phyloP scores from a whole-genome alignment of 2,113 vertebrate species.

The Halichoerus grypus region DNA sequence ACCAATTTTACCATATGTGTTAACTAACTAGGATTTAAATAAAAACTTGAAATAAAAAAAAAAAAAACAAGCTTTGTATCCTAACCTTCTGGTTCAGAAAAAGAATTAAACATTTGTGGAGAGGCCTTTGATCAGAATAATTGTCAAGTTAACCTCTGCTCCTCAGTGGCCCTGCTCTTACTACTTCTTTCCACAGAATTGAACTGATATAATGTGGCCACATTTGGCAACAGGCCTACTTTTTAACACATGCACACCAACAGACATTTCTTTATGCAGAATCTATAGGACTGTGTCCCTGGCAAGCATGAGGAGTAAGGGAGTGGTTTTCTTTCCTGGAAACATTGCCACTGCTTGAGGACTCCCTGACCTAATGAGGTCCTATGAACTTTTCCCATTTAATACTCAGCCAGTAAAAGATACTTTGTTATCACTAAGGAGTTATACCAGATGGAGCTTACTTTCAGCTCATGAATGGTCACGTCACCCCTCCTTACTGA shows the following conservation, averaged over 20 bases:
- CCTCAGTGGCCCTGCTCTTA: neutral
- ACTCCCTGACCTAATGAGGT: neutral
- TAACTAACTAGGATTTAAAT: neutral
- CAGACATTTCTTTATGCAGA: neutral
- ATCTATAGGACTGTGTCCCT: neutral
- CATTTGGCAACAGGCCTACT: neutral
- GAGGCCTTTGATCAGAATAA: neutral
- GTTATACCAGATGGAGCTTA: neutral
- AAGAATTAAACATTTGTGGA: neutral
- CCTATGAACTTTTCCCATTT: neutral
- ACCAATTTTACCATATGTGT: neutral
- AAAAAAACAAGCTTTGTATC: neutral
- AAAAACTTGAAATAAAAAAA: neutral
- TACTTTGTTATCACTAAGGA: neutral
- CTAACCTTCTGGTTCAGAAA: slow-evolving; percentile 14
- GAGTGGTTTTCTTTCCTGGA: neutral
- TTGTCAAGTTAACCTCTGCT: neutral
- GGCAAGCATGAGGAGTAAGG: neutral
- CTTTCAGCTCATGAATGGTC: neutral
- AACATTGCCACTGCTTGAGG: neutral
- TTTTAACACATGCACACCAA: neutral
- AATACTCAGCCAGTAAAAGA: neutral
- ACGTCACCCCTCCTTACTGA: neutral
- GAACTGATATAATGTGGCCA: neutral
- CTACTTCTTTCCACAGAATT: neutral